phyloP scores from a whole-genome alignment of 1,140 invertebrate species.

The Rhyacophila brunnea region DNA sequence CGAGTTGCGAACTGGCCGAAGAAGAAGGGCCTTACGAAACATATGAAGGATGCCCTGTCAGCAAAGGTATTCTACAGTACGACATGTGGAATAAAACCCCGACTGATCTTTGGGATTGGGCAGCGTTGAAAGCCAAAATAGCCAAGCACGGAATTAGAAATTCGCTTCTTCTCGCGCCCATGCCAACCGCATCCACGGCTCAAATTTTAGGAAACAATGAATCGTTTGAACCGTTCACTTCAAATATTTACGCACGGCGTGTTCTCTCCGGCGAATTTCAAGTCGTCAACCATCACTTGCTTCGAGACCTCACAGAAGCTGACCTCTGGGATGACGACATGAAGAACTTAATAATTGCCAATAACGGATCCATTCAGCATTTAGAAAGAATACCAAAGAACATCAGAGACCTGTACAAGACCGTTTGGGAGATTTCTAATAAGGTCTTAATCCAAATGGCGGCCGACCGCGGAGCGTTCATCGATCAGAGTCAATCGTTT shows the following conservation, averaged over 20 bases:
- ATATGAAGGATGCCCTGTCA: conserved; percentile 88
- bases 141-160: conserved; percentile 90
- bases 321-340: conserved; percentile 95
- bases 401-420: conserved; percentile 92
- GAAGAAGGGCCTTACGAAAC: conserved; percentile 86
- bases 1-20: conserved; percentile 93
- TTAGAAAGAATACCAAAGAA: conserved; percentile 87
- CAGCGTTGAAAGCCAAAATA: conserved; percentile 80
- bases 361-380: conserved; percentile 91
- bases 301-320: conserved; percentile 88
- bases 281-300: conserved; percentile 95
- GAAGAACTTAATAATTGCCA: conserved; percentile 91
- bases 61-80: conserved; percentile 95
- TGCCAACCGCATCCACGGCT: conserved; percentile 99
- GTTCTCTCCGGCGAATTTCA: conserved; percentile 89
- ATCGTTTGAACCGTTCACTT: conserved; percentile 97
- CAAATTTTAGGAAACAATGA: conserved; percentile 99
- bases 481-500: conserved; percentile 97
- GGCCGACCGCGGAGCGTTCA: conserved; percentile 95
- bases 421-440: conserved; percentile 98
- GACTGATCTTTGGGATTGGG: conserved; percentile 89
- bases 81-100: conserved; percentile 97
- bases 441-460: conserved; percentile 96
- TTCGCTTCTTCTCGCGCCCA: conserved; percentile 92
- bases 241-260: conserved; percentile 92